Evolutionary conservation across 2,888 invertebrate genomes (phyloP), one percentile per base, ranked within the genome.

Genomic region (Dryobota labecula): DNA sequence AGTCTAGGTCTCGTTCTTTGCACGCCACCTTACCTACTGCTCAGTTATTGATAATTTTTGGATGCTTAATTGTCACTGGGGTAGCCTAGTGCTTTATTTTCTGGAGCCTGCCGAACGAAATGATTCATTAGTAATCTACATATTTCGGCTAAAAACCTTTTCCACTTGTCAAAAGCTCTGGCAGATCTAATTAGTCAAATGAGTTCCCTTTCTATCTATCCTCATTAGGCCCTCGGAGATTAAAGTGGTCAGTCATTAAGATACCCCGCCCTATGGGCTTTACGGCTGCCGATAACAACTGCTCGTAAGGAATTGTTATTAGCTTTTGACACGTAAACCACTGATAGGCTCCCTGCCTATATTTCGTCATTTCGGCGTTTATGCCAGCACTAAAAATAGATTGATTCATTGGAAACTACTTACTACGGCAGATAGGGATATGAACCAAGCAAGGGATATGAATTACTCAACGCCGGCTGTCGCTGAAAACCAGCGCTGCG

Each of bases 221-320:
- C 63, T 83, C 68, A 83, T 80, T 80, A 83, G 33, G 33, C 54
- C 33, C 20, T 53, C 20, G 41, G 13, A 79, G 65, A 73, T 80
- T 73, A 38, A 64, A 76, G 66, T 69, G 65, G 60, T 53, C 56
- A 45, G 70, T 84, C 82, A 76, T 82, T 84, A 83, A 69, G 83
- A 43, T 60, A 79, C 80, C 79, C 83, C 80, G 83, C 80, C 83
- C 51, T 58, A 11, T 56, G 36, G 13, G n/a, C 41, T 74, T 60
- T 69, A 70, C 62, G 64, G 36, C 70, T 70, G 63, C 63, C 66
- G 76, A 83, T 83, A 75, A 56, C 57, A 33, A 69, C 65, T 36
- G 33, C 43, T 58, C 66, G 62, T 63, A 47, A 64, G 9, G 15
- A 72, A 83, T 66, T 69, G 69, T 74, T 82, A 80, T 83, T 83